Conservation (phyloP, 2,797 vertebrate species). For the Allobates femoralis region DNA sequence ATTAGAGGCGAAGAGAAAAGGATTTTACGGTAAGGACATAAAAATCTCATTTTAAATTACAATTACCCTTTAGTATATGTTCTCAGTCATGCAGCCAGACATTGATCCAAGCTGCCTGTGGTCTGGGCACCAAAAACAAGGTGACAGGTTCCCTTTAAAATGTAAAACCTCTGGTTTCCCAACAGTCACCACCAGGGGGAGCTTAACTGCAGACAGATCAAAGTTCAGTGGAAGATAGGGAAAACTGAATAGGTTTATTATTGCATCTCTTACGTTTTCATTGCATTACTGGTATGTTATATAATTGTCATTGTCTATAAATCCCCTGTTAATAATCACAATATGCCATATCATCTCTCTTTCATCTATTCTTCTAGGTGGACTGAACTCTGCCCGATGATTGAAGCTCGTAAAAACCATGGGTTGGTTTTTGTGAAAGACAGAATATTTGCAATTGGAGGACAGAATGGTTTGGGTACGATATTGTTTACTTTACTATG, state of each 20-base stretch:
- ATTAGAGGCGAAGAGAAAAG: too few species aligned
- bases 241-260: neutral
- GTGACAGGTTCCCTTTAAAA: too few species aligned
- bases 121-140: too few species aligned
- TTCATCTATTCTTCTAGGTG: conserved; percentile 78
- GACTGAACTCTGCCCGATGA: conserved; percentile 94
- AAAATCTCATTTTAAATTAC: too few species aligned
- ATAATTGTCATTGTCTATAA: neutral
- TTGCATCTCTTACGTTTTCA: neutral
- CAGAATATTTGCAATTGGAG: conserved; percentile 95
- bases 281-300: neutral
- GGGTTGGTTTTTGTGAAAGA: conserved; percentile 93
- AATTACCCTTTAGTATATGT: too few species aligned
- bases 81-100: too few species aligned
- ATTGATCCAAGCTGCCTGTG: too few species aligned
- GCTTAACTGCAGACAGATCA: neutral
- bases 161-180: too few species aligned
- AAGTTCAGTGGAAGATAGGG: neutral
- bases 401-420: conserved; percentile 94
- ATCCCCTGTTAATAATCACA: neutral
- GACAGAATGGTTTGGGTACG: conserved; percentile 90
- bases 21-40: too few species aligned
- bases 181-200: neutral
- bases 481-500: neutral
- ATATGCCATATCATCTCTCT: neutral